Evolutionary conservation across 2,797 vertebrate species (phyloP).

Genomic region (Anableps anableps): DNA sequence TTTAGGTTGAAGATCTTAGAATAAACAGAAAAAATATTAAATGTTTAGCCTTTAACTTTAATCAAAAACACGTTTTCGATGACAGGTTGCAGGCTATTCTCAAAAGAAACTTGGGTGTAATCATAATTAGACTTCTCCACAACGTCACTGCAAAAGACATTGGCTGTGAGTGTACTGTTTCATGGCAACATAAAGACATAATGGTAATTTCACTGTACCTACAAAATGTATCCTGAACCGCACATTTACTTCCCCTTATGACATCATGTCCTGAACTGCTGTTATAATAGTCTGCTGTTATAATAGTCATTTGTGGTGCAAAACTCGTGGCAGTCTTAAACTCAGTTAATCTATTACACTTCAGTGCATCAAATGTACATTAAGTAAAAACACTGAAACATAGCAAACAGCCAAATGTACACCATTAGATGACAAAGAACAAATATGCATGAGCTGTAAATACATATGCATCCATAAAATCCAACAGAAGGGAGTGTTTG

Average conservation of each 20-base stretch:
- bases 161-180: neutral
- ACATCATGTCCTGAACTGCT: neutral
- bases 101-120: neutral
- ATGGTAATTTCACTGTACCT: neutral
- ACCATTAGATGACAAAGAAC: neutral
- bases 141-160: neutral
- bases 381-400: neutral
- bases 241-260: neutral
- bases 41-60: neutral
- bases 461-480: neutral
- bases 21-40: neutral
- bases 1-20: neutral
- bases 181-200: neutral
- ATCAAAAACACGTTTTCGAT: neutral
- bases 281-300: neutral
- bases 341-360: neutral
- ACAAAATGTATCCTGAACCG: neutral
- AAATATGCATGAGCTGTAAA: neutral
- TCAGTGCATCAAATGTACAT: neutral
- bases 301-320: neutral
- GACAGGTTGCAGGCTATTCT: neutral
- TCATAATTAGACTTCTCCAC: neutral
- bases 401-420: neutral
- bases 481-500: neutral
- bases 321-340: neutral